phyloP scores from a whole-genome alignment of 2,888 invertebrate genomes.

The Ichneumoninae sp. region DNA sequence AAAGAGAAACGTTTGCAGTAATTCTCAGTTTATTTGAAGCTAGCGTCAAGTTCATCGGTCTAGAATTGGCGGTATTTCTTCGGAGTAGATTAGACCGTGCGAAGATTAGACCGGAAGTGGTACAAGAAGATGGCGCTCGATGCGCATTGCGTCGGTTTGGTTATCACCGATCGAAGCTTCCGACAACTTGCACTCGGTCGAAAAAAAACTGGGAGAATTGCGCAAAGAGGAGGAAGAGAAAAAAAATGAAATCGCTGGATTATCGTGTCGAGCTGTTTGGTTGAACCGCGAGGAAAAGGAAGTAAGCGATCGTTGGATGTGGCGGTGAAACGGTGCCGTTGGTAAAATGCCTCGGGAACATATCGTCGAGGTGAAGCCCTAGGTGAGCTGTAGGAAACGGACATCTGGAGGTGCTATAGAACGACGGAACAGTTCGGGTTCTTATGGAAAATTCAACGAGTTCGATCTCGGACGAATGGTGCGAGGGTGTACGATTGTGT shows the following conservation, averaged over 20 bases:
- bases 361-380: conserved; percentile 40
- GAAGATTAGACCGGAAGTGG: background rate
- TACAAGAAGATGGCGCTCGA: background rate
- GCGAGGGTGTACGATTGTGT: conserved; percentile 56
- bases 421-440: conserved; percentile 74
- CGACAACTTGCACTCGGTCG: background rate
- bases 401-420: conserved; percentile 79
- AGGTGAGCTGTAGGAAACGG: conserved; percentile 77
- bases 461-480: conserved; percentile 77
- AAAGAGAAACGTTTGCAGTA: background rate
- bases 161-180: conserved; percentile 24
- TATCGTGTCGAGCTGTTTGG: background rate
- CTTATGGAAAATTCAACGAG: conserved; percentile 82
- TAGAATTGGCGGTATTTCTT: background rate
- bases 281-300: conserved; percentile 17
- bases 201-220: background rate
- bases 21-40: conserved; percentile 5
- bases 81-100: background rate
- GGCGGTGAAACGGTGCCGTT: conserved; percentile 30
- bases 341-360: conserved; percentile 34
- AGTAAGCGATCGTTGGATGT: conserved; percentile 19
- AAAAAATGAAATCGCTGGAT: background rate
- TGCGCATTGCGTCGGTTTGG: background rate
- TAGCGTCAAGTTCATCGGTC: background rate
- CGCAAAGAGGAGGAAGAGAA: background rate